Conservation (phyloP, 2,113 vertebrate genomes). For the Cercopithecus mona region DNA sequence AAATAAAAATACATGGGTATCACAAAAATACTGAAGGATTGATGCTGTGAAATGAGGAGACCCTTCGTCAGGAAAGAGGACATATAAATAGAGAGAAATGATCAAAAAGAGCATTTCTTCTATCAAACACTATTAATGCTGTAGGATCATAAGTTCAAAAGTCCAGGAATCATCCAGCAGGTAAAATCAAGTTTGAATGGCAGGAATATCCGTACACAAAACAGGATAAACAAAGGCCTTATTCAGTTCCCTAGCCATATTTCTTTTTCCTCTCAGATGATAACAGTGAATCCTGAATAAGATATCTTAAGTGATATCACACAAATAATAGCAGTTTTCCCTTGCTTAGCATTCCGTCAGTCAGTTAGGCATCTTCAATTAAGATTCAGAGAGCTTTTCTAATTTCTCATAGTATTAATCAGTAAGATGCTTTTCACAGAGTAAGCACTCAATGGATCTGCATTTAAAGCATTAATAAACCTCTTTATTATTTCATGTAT, state of each 20-base stretch:
- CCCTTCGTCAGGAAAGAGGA: not conserved
- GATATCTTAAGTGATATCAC: not conserved
- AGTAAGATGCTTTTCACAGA: not conserved
- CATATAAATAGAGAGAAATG: not conserved
- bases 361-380: not conserved
- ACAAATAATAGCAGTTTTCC: not conserved
- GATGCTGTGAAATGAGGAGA: not conserved
- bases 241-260: not conserved
- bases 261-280: not conserved
- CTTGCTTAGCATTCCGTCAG: not conserved
- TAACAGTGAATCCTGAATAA: not conserved
- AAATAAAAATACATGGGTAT: not conserved
- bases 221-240: not conserved
- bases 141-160: not conserved
- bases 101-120: not conserved
- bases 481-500: not conserved
- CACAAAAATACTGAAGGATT: not conserved
- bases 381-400: not conserved
- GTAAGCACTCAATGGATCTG: not conserved
- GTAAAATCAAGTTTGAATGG: not conserved
- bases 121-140: not conserved
- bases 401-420: not conserved
- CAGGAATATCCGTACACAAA: not conserved
- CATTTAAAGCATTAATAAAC: not conserved
- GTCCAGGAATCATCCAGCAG: not conserved